A percentile compares a stretch with the other conserved stretches of the same genome.
phyloP scores from a whole-genome alignment of 2,797 vertebrate genomes.

The Micromesistius poutassou region DNA sequence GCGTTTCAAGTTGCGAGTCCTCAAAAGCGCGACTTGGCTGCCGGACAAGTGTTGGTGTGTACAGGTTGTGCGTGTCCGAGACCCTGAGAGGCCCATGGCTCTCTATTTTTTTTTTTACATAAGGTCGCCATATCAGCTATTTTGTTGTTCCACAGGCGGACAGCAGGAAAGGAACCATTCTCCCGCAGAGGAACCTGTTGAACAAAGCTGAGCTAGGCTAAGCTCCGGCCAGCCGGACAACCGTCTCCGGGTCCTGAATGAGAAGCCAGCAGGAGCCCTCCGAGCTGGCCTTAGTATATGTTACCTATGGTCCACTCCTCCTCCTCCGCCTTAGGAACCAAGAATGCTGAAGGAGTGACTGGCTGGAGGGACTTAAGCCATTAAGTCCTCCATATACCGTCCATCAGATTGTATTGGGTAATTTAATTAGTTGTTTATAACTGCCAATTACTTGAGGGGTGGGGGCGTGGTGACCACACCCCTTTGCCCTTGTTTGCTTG shows the following conservation, averaged over 20 bases:
- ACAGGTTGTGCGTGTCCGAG: background rate
- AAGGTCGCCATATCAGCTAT: background rate
- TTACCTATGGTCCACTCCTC: background rate
- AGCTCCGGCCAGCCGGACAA: conserved; percentile 48
- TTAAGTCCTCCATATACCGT: background rate
- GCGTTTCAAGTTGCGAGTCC: background rate
- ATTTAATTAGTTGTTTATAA: conserved; percentile 1
- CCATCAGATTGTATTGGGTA: background rate
- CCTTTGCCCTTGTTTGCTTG: background rate
- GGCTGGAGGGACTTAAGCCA: background rate
- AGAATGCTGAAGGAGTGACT: background rate
- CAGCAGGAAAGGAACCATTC: background rate
- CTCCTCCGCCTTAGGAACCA: background rate
- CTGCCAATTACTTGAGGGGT: background rate
- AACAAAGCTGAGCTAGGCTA: conserved; percentile 13
- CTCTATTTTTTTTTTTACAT: background rate
- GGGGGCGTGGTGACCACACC: background rate
- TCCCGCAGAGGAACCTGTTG: background rate
- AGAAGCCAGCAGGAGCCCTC: conserved; percentile 11
- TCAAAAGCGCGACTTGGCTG: conserved; percentile 17
- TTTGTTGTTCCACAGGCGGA: background rate
- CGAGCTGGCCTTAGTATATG: background rate
- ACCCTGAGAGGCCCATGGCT: background rate
- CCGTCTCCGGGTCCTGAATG: conserved; percentile 54
- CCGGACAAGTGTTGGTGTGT: conserved; percentile 8